Evolutionary conservation across 53 echinoderm and acorn worm genomes (phyloP).

Genomic region (Henricia sp.): DNA sequence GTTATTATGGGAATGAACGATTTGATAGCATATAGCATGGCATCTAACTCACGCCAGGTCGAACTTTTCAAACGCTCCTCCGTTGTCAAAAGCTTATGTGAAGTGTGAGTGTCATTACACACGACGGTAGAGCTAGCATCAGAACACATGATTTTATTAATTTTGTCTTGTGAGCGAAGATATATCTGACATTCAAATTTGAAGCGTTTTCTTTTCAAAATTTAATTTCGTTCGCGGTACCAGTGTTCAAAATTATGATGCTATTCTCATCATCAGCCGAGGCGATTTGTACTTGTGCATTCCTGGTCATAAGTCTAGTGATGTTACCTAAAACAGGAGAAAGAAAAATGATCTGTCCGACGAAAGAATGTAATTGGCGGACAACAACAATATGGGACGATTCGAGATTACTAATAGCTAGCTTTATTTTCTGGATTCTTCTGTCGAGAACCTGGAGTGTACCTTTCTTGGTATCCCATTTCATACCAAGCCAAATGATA

Average conservation of each 20-base stretch:
- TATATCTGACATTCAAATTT: neutral
- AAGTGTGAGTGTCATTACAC: neutral
- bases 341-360: no score
- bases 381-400: no score
- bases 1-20: conserved; percentile 10
- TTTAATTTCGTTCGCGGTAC: neutral
- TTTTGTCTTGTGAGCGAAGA: neutral
- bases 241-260: neutral
- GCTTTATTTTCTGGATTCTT: neutral
- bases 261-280: neutral
- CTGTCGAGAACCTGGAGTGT: neutral
- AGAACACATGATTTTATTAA: conserved; percentile 15
- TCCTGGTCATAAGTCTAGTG: neutral
- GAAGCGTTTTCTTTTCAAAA: conserved; percentile 7
- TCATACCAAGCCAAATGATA: no score
- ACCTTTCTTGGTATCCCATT: neutral
- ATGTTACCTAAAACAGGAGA: conserved; percentile 17
- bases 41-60: conserved; percentile 44
- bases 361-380: no score
- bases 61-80: conserved; percentile 31
- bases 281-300: conserved; percentile 1
- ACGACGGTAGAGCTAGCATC: conserved; percentile 34
- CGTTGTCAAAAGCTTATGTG: conserved; percentile 52
- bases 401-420: no score
- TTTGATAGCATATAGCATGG: neutral